These are phyloP conservation scores for Xenops minutus DNA, from an alignment of 2,797 vertebrate species.

Conservation along the genomic window DNA sequence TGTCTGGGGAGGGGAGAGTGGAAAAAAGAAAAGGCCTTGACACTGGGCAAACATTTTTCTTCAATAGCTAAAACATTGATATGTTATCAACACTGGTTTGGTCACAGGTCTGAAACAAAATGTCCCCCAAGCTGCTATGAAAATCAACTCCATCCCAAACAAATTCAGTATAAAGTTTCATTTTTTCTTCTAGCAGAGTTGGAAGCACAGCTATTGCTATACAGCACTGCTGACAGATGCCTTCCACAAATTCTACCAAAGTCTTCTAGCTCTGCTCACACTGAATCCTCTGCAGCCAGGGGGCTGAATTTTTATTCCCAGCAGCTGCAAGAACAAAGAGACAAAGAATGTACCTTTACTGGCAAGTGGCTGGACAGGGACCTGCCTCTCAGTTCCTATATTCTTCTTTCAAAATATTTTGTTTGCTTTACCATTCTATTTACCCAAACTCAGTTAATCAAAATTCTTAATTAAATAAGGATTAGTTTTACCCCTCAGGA, in stretches of 20 bases:
- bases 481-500: conserved; percentile 54
- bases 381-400: not conserved
- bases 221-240: not conserved
- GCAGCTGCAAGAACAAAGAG: not conserved
- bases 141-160: not conserved
- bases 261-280: not conserved
- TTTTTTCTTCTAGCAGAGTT: not conserved
- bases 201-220: not conserved
- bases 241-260: not conserved
- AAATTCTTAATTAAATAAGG: conserved; percentile 63
- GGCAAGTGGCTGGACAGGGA: not conserved
- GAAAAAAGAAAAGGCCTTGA: not conserved
- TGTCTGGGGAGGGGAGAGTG: not conserved
- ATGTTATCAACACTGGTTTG: not conserved
- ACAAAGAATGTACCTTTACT: not conserved
- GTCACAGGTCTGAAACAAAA: not conserved
- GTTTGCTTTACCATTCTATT: conserved; percentile 16
- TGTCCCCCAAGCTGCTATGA: not conserved
- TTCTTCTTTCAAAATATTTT: conserved; percentile 27
- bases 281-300: not conserved
- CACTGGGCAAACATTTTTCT: not conserved
- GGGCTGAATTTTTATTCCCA: not conserved
- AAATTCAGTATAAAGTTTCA: not conserved
- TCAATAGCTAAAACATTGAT: not conserved
- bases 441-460: conserved; percentile 45